Percentiles rank a stretch among this genome's conserved stretches.
Evolutionary conservation across 2,797 vertebrate genomes (phyloP).

Genomic region (Manis pentadactyla): DNA sequence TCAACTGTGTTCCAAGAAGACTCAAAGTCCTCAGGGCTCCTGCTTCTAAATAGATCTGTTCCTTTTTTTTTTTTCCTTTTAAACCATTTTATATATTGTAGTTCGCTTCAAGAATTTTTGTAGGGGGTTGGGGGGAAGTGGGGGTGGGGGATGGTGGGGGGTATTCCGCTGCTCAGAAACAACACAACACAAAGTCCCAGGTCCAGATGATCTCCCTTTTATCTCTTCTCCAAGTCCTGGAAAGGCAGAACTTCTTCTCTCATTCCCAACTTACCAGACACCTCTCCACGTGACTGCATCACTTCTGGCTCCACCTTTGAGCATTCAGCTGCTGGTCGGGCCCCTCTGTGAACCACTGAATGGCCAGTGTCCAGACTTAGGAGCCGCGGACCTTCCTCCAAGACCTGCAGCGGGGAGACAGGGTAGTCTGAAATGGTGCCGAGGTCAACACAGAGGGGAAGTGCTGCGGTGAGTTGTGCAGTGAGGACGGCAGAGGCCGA

Average conservation of each 20-base stretch:
- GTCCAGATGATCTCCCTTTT: not conserved
- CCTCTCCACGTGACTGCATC: not conserved
- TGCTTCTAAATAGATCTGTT: not conserved
- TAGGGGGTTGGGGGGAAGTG: not conserved
- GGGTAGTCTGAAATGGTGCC: not conserved
- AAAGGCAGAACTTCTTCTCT: not conserved
- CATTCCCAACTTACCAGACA: not conserved
- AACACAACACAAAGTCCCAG: not conserved
- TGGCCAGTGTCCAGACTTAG: not conserved
- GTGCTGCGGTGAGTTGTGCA: fast-evolving
- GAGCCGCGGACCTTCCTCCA: not conserved
- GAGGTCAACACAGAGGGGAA: not conserved
- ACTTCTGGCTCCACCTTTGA: not conserved
- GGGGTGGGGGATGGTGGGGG: not conserved
- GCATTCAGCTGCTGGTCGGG: not conserved
- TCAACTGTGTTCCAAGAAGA: not conserved
- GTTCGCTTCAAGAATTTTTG: not conserved
- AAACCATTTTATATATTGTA: not conserved
- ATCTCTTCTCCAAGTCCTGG: not conserved
- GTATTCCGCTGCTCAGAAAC: not conserved
- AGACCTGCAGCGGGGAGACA: not conserved
- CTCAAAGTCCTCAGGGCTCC: not conserved
- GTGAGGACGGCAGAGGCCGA: not conserved
- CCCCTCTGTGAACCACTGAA: not conserved
- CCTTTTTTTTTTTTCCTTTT: no score